These are phyloP conservation scores for Pheucticus melanocephalus DNA, from an alignment of 2,113 vertebrate species.

Conservation along the genomic window DNA sequence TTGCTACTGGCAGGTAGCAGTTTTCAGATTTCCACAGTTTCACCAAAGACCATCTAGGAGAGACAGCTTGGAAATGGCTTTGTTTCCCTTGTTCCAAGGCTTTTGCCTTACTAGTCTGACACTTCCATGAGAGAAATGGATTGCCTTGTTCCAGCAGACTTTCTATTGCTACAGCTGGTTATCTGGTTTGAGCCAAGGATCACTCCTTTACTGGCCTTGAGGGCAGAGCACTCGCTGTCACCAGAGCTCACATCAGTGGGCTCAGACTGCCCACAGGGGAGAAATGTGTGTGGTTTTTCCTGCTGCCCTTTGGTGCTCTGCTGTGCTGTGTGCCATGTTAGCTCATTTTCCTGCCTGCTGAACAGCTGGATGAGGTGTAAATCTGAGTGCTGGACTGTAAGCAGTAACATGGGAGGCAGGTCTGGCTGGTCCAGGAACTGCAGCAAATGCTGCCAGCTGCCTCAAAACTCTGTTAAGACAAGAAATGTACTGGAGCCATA, in stretches of 20 bases:
- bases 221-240: not conserved
- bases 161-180: not conserved
- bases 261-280: not conserved
- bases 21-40: not conserved
- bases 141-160: not conserved
- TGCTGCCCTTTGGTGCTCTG: not conserved
- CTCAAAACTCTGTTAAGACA: not conserved
- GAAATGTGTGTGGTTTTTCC: not conserved
- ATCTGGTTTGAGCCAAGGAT: not conserved
- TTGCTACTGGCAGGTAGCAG: not conserved
- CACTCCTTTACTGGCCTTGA: not conserved
- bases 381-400: not conserved
- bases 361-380: not conserved
- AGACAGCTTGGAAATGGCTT: not conserved
- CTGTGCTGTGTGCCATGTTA: not conserved
- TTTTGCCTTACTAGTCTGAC: not conserved
- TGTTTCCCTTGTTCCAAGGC: not conserved
- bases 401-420: not conserved
- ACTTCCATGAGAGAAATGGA: not conserved
- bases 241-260: not conserved
- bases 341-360: not conserved
- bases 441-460: not conserved
- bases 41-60: not conserved
- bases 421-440: not conserved
- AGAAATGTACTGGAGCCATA: not conserved